Percentiles rank a stretch among this genome's conserved stretches.
phyloP scores from a whole-genome alignment of 2,797 vertebrate species.

The Rhinichthys osculus region DNA sequence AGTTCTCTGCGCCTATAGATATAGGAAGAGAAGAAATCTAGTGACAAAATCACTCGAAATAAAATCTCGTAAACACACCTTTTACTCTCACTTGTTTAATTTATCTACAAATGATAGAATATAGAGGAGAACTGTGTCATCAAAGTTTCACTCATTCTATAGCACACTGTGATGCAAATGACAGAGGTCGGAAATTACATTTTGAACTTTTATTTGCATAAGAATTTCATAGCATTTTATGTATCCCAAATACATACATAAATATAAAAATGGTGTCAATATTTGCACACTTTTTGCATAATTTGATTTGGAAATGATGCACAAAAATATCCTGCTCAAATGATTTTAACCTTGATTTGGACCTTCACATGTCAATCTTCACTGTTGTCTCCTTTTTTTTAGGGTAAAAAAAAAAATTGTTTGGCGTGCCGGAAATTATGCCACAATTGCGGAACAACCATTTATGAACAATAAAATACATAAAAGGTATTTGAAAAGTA shows the following conservation, averaged over 20 bases:
- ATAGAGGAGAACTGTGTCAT: background rate
- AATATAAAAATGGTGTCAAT: background rate
- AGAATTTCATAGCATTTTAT: background rate
- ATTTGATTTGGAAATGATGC: background rate
- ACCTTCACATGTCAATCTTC: background rate
- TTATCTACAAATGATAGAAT: background rate
- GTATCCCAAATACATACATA: background rate
- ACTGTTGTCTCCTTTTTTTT: too few relatives aligned
- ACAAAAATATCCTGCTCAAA: background rate
- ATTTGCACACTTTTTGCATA: background rate
- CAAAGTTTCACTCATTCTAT: background rate
- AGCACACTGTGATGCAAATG: background rate
- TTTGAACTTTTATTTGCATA: background rate
- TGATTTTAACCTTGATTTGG: background rate
- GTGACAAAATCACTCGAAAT: conserved; percentile 18
- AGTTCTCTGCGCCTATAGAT: conserved; percentile 16
- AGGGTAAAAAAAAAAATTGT: too few relatives aligned
- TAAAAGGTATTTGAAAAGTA: background rate
- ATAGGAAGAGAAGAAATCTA: conserved; percentile 24
- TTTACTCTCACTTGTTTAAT: background rate
- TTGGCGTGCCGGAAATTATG: background rate
- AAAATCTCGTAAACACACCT: background rate
- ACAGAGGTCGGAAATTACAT: background rate
- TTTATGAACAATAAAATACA: background rate
- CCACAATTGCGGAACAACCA: background rate